These are phyloP conservation scores for Archips crataeganus DNA, from an alignment of 2,888 invertebrate species.

Conservation along the genomic window DNA sequence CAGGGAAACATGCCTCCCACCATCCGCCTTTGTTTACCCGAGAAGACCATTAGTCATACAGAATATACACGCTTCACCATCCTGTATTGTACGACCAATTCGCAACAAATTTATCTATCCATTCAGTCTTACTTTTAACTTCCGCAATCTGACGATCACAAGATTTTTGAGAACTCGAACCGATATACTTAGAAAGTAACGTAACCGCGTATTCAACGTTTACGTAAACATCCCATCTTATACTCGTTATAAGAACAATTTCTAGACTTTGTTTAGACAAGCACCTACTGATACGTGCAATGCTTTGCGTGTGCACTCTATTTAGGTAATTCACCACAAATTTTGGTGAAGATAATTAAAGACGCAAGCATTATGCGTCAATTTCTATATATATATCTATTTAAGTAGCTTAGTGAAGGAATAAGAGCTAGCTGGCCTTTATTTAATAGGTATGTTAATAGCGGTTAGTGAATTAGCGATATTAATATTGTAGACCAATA, in stretches of 20 bases:
- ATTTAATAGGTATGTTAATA: too few relatives aligned
- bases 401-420: too few relatives aligned
- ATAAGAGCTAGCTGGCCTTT: too few relatives aligned
- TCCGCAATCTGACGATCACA: conserved; percentile 39
- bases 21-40: conserved; percentile 52
- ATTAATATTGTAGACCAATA: too few relatives aligned
- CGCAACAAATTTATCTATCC: conserved; percentile 9
- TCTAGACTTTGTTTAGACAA: conserved; percentile 48
- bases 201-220: conserved; percentile 37
- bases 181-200: conserved; percentile 48
- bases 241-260: conserved; percentile 45
- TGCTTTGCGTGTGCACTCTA: conserved; percentile 17
- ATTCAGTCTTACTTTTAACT: conserved; percentile 24
- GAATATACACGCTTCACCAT: conserved; percentile 5
- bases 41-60: conserved; percentile 46
- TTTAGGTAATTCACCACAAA: conserved; percentile 8
- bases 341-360: not conserved
- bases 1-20: conserved; percentile 47
- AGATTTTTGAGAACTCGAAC: conserved; percentile 47
- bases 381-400: not conserved
- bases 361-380: conserved; percentile 16
- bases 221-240: conserved; percentile 48
- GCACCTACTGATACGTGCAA: conserved; percentile 36
- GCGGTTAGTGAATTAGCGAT: too few relatives aligned
- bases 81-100: not conserved